phyloP scores from a whole-genome alignment of 2,797 vertebrate species.

The Myiothlypis coronata region DNA sequence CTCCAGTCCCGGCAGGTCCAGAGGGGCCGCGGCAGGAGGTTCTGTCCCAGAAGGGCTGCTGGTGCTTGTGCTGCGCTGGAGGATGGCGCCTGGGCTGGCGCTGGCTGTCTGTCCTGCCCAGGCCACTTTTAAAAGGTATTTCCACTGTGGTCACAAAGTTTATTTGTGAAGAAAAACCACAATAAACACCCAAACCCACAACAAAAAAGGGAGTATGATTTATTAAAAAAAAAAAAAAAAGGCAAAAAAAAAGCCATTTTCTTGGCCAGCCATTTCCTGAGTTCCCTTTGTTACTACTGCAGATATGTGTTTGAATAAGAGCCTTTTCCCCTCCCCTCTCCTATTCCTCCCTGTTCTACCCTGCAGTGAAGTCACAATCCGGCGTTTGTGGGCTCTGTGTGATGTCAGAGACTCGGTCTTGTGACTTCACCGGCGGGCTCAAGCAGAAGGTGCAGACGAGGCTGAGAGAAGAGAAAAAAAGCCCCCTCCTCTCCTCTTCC shows the following conservation, averaged over 20 bases:
- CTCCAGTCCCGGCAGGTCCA: background rate
- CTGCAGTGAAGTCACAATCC: constrained; percentile 76
- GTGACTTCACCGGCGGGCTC: constrained; percentile 77
- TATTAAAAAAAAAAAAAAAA: background rate
- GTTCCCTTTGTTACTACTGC: constrained; percentile 69
- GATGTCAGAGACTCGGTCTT: constrained; percentile 78
- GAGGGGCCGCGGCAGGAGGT: accelerated
- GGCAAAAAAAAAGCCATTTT: constrained; percentile 27
- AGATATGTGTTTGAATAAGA: constrained; percentile 71
- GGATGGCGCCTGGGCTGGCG: background rate
- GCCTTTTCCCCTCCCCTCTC: constrained; percentile 57
- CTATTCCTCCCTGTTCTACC: constrained; percentile 68
- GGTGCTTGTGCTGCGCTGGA: background rate
- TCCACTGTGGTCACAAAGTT: background rate
- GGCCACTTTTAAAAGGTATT: background rate
- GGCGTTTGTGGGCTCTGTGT: constrained; percentile 68
- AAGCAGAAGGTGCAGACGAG: constrained; percentile 74
- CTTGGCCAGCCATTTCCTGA: constrained; percentile 61
- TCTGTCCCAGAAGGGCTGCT: background rate
- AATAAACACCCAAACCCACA: background rate
- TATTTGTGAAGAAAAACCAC: background rate
- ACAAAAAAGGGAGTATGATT: background rate
- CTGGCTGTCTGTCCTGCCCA: background rate
- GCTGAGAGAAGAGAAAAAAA: constrained; percentile 63
- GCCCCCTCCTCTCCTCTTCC: constrained; percentile 44